A percentile compares a stretch with the other conserved stretches of the same genome.
phyloP scores from a whole-genome alignment of 2,113 vertebrate species.

The Elephantulus edwardii region DNA sequence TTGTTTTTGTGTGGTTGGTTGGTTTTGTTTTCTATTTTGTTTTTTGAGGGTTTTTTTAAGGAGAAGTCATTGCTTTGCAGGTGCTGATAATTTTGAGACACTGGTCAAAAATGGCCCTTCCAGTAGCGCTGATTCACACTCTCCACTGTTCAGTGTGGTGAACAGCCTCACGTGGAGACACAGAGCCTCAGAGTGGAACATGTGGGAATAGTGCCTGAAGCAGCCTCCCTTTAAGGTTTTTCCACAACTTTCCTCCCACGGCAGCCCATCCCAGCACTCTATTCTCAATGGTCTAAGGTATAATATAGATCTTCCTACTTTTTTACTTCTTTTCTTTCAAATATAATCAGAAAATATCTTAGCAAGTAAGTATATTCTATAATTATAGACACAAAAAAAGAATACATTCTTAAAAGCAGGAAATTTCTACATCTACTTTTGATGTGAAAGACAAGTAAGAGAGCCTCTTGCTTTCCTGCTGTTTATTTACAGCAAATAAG shows the following conservation, averaged over 20 bases:
- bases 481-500: neutral
- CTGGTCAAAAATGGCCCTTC: neutral
- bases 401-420: neutral
- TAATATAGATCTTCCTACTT: neutral
- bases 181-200: neutral
- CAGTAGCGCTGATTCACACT: constrained; percentile 1
- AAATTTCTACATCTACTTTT: constrained; percentile 3
- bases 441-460: constrained; percentile 30
- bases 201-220: constrained; percentile 8
- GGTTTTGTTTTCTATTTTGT: too few species aligned
- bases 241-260: neutral
- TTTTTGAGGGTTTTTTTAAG: neutral
- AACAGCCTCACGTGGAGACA: neutral
- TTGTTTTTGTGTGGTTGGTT: too few species aligned
- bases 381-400: neutral
- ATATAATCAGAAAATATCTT: neutral
- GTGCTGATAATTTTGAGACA: constrained; percentile 10
- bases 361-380: neutral
- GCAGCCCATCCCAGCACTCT: neutral
- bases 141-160: neutral
- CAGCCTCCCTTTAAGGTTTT: constrained; percentile 5
- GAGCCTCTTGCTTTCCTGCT: neutral
- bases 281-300: constrained; percentile 3
- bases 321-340: constrained; percentile 33
- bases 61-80: neutral